A percentile compares a stretch with the other conserved stretches of the same genome.
phyloP scores from a whole-genome alignment of 2,113 vertebrate species.

The Nannobrachium achirus region DNA sequence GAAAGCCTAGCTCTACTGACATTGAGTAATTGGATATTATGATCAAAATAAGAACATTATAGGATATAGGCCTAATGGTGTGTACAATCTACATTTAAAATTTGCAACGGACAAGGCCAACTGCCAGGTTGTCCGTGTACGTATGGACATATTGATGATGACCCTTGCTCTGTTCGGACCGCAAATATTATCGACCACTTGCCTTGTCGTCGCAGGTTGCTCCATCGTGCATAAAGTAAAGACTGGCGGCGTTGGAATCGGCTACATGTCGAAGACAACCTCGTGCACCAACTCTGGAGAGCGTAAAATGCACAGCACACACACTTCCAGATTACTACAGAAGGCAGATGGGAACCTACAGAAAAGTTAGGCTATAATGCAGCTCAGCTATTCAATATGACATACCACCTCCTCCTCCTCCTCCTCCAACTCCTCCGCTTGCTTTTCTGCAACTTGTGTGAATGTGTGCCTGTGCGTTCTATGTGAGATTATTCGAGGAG shows the following conservation, averaged over 20 bases:
- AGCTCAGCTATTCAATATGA: not conserved
- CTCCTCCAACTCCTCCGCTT: constrained; percentile 20
- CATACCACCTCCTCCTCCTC: constrained; percentile 5
- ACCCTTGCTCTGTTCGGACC: not conserved
- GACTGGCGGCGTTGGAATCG: not conserved
- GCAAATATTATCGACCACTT: constrained; percentile 34
- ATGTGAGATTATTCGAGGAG: constrained; percentile 21
- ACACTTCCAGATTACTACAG: too few relatives aligned
- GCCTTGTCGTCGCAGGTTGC: constrained; percentile 61
- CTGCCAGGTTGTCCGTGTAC: too few relatives aligned
- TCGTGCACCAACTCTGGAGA: not conserved
- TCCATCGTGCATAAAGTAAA: constrained; percentile 52
- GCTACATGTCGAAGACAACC: constrained; percentile 40
- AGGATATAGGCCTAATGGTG: too few relatives aligned
- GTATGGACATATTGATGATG: too few relatives aligned
- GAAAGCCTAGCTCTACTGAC: too few relatives aligned
- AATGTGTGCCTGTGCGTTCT: not conserved
- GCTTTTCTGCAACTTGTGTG: constrained; percentile 5
- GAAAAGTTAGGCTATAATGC: constrained; percentile 22
- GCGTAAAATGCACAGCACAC: not conserved
- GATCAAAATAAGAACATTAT: too few relatives aligned
- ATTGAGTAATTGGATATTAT: too few relatives aligned
- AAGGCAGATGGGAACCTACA: not conserved
- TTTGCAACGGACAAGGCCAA: too few relatives aligned
- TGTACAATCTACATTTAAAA: too few relatives aligned